A percentile compares a stretch with the other conserved stretches of the same genome.
Evolutionary conservation across 2,797 vertebrate species (phyloP).

Genomic region (Muscicapa comitata): DNA sequence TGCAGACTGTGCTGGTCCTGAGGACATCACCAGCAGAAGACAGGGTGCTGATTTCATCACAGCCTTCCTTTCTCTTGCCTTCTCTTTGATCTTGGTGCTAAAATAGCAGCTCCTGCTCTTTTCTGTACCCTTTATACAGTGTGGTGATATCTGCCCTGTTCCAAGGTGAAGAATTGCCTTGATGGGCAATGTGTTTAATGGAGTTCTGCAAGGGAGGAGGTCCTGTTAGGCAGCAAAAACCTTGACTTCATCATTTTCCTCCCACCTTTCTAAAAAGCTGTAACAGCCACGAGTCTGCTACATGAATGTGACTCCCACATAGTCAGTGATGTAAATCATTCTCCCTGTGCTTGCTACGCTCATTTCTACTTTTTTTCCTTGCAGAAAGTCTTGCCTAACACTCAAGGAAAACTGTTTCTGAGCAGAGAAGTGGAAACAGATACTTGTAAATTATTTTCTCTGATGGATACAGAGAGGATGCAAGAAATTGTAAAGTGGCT

Average conservation of each 20-base stretch:
- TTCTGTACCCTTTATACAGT: neutral
- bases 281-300: neutral
- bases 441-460: neutral
- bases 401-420: neutral
- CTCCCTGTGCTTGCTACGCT: rapidly evolving
- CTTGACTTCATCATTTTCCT: neutral
- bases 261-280: neutral
- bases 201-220: neutral
- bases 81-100: neutral
- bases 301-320: neutral
- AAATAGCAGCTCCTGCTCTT: neutral
- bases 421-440: neutral
- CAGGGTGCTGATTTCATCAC: neutral
- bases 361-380: neutral
- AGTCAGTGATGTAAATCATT: neutral
- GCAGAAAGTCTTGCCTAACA: neutral
- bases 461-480: neutral
- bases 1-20: neutral
- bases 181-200: neutral
- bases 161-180: neutral
- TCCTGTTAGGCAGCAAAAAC: neutral
- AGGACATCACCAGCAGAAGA: neutral
- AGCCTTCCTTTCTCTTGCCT: neutral
- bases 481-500: neutral
- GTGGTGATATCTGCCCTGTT: neutral